Conservation (phyloP, 2,113 vertebrate genomes). For the Pristiophorus japonicus region DNA sequence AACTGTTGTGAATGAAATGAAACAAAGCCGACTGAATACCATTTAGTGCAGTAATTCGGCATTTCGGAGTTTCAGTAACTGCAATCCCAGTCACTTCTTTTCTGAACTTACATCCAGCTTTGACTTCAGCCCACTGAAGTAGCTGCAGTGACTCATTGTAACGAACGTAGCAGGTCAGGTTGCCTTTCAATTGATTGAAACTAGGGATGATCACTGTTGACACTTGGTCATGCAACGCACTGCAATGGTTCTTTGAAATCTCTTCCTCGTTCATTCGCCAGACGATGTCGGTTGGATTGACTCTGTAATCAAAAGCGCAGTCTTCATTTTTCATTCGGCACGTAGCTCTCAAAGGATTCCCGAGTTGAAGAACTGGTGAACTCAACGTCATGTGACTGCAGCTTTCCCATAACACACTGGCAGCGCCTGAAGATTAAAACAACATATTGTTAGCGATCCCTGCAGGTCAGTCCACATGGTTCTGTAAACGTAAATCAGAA, state of each 20-base stretch:
- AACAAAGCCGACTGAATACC: neutral
- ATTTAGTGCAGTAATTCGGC: too few relatives aligned
- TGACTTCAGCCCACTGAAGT: neutral
- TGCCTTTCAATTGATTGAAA: neutral
- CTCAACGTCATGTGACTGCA: slow-evolving; percentile 12
- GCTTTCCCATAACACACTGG: neutral
- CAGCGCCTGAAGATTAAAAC: neutral
- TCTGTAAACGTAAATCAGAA: neutral
- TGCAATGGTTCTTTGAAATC: neutral
- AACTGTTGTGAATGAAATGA: neutral
- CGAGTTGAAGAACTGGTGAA: neutral
- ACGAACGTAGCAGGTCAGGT: slow-evolving; percentile 12
- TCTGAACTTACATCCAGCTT: slow-evolving; percentile 25
- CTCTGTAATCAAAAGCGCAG: neutral
- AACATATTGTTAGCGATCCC: neutral
- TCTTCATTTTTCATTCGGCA: neutral
- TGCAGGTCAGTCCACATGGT: neutral
- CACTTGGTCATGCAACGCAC: neutral
- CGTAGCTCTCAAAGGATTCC: neutral
- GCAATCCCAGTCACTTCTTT: neutral
- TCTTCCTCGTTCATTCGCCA: slow-evolving; percentile 35
- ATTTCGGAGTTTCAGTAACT: neutral
- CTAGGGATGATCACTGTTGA: neutral
- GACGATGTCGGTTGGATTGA: neutral
- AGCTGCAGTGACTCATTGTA: neutral